Percentiles rank a stretch among this genome's conserved stretches.
Evolutionary conservation across 2,797 vertebrate genomes (phyloP).

Genomic region (Cheracebus regulus): DNA sequence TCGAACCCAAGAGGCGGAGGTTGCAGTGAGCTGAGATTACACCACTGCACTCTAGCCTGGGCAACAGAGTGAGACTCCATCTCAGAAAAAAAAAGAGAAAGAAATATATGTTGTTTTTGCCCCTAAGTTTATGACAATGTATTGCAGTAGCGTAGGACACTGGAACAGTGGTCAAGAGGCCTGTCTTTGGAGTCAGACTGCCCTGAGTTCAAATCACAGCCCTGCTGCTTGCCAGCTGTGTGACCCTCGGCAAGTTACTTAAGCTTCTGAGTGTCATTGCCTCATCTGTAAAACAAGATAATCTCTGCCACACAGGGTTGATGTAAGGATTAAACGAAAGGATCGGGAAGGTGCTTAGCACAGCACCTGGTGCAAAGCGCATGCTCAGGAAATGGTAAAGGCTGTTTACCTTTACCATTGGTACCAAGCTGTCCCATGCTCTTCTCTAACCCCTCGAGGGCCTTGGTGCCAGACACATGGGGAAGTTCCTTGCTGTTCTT

Average conservation of each 20-base stretch:
- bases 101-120: too few species aligned
- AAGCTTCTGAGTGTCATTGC: background rate
- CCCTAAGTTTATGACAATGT: too few species aligned
- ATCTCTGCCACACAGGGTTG: background rate
- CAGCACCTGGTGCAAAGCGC: rapidly evolving
- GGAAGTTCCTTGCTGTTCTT: background rate
- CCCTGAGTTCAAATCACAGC: too few species aligned
- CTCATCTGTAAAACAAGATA: background rate
- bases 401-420: background rate
- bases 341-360: background rate
- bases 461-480: background rate
- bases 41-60: too few species aligned
- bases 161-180: too few species aligned
- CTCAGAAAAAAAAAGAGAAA: too few species aligned
- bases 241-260: background rate
- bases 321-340: background rate
- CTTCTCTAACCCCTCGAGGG: background rate
- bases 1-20: too few species aligned
- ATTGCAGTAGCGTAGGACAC: too few species aligned
- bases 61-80: too few species aligned
- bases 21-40: too few species aligned
- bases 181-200: too few species aligned
- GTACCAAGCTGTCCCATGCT: background rate
- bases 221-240: too few species aligned
- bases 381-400: background rate